phyloP scores from a whole-genome alignment of 2,888 invertebrate genomes.

The Coronaproctus castanopsis region DNA sequence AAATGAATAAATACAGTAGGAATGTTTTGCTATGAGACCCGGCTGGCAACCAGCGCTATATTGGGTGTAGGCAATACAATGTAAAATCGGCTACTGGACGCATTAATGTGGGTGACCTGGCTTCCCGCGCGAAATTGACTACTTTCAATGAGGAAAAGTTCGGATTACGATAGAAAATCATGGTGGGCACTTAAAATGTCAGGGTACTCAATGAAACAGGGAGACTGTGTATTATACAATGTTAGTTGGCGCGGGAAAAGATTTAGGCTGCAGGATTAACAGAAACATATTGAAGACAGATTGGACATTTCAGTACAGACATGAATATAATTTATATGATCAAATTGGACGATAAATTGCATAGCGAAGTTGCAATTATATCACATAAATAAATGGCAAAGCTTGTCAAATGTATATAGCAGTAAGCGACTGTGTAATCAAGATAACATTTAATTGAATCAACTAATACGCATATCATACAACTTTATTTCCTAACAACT shows the following conservation, averaged over 20 bases:
- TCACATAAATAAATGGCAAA: not conserved
- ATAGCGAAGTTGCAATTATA: not conserved
- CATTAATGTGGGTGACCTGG: not conserved
- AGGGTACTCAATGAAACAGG: no score
- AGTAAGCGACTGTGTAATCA: no score
- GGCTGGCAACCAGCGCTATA: not conserved
- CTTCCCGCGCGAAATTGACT: not conserved
- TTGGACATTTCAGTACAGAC: no score
- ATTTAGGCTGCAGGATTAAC: no score
- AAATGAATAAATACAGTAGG: not conserved
- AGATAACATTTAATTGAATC: no score
- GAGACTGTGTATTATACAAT: no score
- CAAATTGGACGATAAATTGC: not conserved
- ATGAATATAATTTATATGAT: not conserved
- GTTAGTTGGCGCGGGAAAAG: no score
- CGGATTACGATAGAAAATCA: not conserved
- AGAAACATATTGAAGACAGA: no score
- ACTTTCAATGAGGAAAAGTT: not conserved
- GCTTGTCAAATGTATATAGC: no score
- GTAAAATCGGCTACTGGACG: not conserved
- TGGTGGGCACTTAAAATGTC: no score
- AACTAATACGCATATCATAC: no score
- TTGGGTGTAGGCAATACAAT: not conserved
- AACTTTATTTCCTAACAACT: no score
- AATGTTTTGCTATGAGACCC: not conserved